Evolutionary conservation across 2,113 vertebrate genomes (phyloP).

Genomic region (Zosterops hypoxanthus): DNA sequence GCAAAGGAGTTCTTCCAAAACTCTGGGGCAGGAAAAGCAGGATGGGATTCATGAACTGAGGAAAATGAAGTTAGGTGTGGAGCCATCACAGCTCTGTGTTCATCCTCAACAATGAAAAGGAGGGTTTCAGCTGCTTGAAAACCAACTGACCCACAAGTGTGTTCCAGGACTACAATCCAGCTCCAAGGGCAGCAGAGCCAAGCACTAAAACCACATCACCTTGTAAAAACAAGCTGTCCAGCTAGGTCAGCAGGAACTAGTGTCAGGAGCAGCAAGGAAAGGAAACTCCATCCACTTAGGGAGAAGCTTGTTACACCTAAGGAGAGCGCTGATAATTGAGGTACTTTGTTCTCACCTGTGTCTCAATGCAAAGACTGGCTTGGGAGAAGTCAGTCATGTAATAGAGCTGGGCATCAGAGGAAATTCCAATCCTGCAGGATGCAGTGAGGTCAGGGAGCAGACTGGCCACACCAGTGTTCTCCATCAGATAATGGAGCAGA

Average conservation of each 20-base stretch:
- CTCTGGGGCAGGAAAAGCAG: neutral
- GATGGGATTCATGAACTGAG: neutral
- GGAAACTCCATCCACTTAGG: neutral
- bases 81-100: fast-evolving
- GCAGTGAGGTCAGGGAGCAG: neutral
- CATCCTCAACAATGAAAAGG: neutral
- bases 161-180: neutral
- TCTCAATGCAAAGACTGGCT: neutral
- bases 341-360: neutral
- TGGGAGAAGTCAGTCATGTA: neutral
- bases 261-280: neutral
- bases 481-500: neutral
- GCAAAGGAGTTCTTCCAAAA: constrained; percentile 13
- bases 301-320: neutral
- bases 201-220: neutral
- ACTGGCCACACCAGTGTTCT: neutral
- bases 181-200: neutral
- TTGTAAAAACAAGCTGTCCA: neutral
- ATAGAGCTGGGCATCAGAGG: neutral
- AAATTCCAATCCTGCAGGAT: neutral
- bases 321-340: neutral
- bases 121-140: neutral
- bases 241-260: neutral
- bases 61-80: neutral
- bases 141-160: neutral